Evolutionary conservation across 2,113 vertebrate species (phyloP).

Genomic region (Pontoporia blainvillei): DNA sequence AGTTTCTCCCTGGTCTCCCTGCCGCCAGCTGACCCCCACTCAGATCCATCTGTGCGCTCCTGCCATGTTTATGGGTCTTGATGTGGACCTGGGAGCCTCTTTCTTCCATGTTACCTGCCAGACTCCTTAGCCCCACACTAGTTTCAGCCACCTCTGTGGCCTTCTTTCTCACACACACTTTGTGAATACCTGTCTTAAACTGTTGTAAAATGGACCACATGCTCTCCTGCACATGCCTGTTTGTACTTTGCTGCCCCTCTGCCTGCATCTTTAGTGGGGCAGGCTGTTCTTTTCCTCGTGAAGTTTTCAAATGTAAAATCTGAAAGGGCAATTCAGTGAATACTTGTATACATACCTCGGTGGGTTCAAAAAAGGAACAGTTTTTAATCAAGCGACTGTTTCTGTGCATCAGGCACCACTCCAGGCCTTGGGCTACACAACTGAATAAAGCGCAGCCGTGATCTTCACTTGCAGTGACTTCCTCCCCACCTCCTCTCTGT

Average conservation of each 20-base stretch:
- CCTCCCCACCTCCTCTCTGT: not conserved
- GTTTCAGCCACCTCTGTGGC: not conserved
- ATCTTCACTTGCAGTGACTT: not conserved
- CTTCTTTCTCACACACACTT: not conserved
- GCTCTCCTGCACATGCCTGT: not conserved
- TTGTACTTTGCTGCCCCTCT: not conserved
- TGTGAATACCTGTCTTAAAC: not conserved
- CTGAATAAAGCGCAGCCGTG: not conserved
- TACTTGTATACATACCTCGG: not conserved
- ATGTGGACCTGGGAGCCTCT: not conserved
- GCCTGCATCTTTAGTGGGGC: not conserved
- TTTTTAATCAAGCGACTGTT: not conserved
- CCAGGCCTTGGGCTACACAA: not conserved
- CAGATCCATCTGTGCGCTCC: not conserved
- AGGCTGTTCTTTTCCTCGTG: not conserved
- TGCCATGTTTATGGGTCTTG: not conserved
- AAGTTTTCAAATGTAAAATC: not conserved
- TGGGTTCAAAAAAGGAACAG: not conserved
- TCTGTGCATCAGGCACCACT: not conserved
- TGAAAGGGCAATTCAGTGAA: not conserved
- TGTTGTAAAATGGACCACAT: not conserved
- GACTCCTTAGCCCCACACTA: not conserved
- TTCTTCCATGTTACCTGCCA: not conserved
- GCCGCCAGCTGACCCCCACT: not conserved
- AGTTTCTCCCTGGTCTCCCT: not conserved